These are phyloP conservation scores for Macaria liturata DNA, from an alignment of 2,888 invertebrate genomes.

Conservation along the genomic window DNA sequence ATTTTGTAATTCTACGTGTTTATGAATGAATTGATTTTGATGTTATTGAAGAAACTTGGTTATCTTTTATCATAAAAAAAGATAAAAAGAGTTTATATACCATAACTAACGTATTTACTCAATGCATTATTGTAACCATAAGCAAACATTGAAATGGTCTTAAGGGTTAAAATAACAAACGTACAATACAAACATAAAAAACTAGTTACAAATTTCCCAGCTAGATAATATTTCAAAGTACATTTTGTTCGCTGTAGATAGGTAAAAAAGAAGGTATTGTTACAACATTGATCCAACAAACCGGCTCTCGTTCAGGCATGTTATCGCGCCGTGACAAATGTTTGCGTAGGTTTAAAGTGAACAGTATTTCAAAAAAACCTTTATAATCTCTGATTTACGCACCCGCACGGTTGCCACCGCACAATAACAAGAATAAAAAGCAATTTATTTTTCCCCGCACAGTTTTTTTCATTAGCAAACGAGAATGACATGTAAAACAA, in stretches of 20 bases:
- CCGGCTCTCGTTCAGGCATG: constrained; percentile 38
- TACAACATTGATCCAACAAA: constrained; percentile 21
- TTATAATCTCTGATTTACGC: constrained; percentile 75
- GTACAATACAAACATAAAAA: too few relatives aligned
- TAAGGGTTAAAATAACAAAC: too few relatives aligned
- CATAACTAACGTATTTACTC: too few relatives aligned
- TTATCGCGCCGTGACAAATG: constrained; percentile 58
- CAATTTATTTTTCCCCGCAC: constrained; percentile 71
- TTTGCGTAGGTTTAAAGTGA: constrained; percentile 59
- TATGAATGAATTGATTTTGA: too few relatives aligned
- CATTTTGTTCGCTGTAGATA: background rate
- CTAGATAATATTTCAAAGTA: background rate
- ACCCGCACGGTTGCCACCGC: constrained; percentile 58
- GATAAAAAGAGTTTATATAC: too few relatives aligned
- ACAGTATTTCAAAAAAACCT: constrained; percentile 63
- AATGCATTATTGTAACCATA: too few relatives aligned
- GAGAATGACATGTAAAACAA: constrained; percentile 80
- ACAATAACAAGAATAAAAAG: constrained; percentile 79
- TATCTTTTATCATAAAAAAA: too few relatives aligned
- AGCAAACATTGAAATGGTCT: too few relatives aligned
- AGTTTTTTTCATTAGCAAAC: constrained; percentile 79
- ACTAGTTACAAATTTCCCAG: too few relatives aligned
- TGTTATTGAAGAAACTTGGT: too few relatives aligned
- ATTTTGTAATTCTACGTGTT: too few relatives aligned
- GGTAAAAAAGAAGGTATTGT: constrained; percentile 23